These are phyloP conservation scores for Prolemur simus DNA, from an alignment of 2,113 vertebrate species.

Conservation along the genomic window DNA sequence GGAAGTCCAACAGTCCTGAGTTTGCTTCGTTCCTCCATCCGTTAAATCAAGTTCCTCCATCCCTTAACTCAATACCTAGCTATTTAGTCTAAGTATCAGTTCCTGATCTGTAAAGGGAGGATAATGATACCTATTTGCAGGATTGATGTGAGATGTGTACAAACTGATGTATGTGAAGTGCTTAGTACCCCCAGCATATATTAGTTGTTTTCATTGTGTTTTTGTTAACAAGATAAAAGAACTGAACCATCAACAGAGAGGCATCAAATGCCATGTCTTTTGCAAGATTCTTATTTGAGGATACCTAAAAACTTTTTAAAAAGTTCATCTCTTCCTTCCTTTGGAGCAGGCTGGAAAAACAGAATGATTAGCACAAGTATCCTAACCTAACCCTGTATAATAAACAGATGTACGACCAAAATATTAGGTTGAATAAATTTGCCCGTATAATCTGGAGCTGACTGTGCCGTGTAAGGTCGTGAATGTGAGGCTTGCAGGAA, in stretches of 20 bases:
- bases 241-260: neutral
- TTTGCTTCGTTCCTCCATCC: neutral
- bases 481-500: neutral
- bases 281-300: neutral
- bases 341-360: conserved; percentile 6
- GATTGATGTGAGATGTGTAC: neutral
- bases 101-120: neutral
- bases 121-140: neutral
- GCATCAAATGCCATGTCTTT: neutral
- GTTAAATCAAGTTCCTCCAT: neutral
- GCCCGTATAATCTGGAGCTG: conserved; percentile 1
- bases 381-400: neutral
- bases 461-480: neutral
- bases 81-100: neutral
- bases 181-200: neutral
- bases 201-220: neutral
- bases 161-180: neutral
- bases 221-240: conserved; percentile 17
- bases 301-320: neutral
- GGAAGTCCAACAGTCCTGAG: neutral
- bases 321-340: conserved; percentile 12
- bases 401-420: neutral
- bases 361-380: neutral
- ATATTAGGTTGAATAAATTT: neutral
- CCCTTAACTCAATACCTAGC: too few species aligned